phyloP scores from a whole-genome alignment of 1,140 invertebrate species.

The Meteorus sp. region DNA sequence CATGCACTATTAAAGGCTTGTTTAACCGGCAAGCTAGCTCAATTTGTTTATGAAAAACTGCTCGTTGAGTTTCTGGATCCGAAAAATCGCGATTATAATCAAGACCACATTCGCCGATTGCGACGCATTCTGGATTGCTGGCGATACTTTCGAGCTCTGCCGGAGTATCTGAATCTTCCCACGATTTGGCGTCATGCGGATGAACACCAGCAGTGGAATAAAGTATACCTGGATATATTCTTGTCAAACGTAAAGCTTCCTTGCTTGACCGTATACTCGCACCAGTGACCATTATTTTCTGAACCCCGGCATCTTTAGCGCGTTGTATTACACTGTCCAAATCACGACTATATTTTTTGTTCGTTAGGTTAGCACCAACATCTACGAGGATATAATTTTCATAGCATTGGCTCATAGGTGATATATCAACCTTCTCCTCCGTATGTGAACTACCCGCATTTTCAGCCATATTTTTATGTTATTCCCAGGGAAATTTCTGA shows the following conservation, averaged over 20 bases:
- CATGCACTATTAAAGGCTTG: conserved; percentile 90
- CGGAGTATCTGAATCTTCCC: conserved; percentile 76
- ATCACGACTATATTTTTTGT: conserved; percentile 92
- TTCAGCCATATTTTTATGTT: conserved; percentile 46
- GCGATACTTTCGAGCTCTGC: conserved; percentile 73
- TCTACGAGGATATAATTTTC: conserved; percentile 91
- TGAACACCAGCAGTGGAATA: conserved; percentile 94
- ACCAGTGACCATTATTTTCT: conserved; percentile 93
- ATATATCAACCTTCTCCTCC: conserved; percentile 37
- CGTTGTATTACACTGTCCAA: conserved; percentile 89
- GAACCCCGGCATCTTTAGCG: conserved; percentile 90
- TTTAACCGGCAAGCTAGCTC: conserved; percentile 82
- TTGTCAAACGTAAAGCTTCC: conserved; percentile 84
- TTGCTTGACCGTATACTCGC: conserved; percentile 86
- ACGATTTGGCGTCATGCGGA: conserved; percentile 94
- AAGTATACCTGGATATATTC: conserved; percentile 85
- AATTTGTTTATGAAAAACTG: conserved; percentile 89
- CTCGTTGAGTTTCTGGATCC: conserved; percentile 80
- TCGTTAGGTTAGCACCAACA: conserved; percentile 92
- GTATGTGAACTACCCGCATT: conserved; percentile 39
- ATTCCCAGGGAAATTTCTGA: not conserved
- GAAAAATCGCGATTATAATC: conserved; percentile 95
- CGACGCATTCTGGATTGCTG: conserved; percentile 85
- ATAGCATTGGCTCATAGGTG: conserved; percentile 66
- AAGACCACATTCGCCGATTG: conserved; percentile 90